Evolutionary conservation across 1,140 invertebrate genomes (phyloP), one percentile per base, ranked within the genome.

Genomic region (Archivesica marissinica): DNA sequence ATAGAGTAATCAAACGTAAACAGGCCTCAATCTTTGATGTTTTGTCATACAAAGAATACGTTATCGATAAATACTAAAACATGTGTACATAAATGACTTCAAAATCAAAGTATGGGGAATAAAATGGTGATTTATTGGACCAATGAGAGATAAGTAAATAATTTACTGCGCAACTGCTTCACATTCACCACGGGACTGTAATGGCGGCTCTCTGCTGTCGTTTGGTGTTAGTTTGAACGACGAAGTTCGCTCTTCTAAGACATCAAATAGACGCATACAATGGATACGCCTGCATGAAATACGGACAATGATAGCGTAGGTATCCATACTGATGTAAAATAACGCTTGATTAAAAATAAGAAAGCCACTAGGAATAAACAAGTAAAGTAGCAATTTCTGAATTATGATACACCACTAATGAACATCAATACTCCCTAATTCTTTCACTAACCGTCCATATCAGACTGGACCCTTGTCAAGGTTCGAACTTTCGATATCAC

Each of bases 1-100:
- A 83, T 83, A 83, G 68, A 61, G 50, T 75, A 83, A 75, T 83
- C 80, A 83, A 13, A 47, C 35, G 66, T 72, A 83, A 83, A 83
- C 52, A 83, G 44, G 20, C 35, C 25, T 72, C 50, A 52, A 75
- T 74, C 80, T 83, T 83, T 83, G 80, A 83, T 75, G 80, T 83
- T 83, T 78, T 75, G 30, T 52, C 17, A 64, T 33, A 83, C 80
- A 83, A 83, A 83, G 80, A 59, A 59, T 44, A 50, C 70, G 30
- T 83, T 83, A 83, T 83, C 80, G 54, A 83, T 83, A 83, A 83
- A 83, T 83, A 83, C 47, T 83, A 83, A 83, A 83, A 83, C 80
- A 83, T 83, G 80, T 83, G 80, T 83, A 83, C 80, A 83, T 83
- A 83, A 83, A 83, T 83, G 80, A 83, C 80, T 83, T 75, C 80